phyloP scores from a whole-genome alignment of 2,113 vertebrate genomes.

The Phaetusa simplex region DNA sequence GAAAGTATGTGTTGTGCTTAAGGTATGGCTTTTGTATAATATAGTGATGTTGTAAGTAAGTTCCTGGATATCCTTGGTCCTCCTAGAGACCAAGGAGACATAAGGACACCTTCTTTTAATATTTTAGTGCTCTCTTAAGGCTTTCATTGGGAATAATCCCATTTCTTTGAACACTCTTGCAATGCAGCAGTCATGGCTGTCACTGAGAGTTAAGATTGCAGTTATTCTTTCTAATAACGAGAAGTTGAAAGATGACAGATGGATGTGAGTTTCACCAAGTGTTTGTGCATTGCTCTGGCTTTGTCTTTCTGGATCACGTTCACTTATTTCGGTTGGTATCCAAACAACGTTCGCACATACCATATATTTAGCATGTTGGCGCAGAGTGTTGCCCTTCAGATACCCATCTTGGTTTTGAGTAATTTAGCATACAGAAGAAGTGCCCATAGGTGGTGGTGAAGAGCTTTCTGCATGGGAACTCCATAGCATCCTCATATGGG shows the following conservation, averaged over 20 bases:
- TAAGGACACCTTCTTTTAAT: neutral
- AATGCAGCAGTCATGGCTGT: neutral
- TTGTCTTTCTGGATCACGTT: neutral
- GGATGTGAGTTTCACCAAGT: neutral
- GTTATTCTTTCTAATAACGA: neutral
- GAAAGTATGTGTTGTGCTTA: neutral
- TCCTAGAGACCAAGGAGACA: neutral
- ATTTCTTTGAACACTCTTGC: neutral
- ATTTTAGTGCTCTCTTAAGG: neutral
- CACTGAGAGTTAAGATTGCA: neutral
- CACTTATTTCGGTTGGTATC: neutral
- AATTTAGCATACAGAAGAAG: neutral
- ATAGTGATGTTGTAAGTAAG: fast-evolving
- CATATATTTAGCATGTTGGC: neutral
- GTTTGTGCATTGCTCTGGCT: neutral
- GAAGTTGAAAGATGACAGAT: neutral
- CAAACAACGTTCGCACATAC: neutral
- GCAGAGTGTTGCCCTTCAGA: neutral
- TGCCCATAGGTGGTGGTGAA: neutral
- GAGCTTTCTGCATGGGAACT: neutral
- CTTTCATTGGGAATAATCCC: neutral
- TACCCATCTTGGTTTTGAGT: neutral
- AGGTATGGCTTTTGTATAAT: neutral
- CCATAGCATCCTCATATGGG: neutral
- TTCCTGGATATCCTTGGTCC: neutral